phyloP scores from a whole-genome alignment of 2,888 invertebrate species.

The Pimpla rufipes region DNA sequence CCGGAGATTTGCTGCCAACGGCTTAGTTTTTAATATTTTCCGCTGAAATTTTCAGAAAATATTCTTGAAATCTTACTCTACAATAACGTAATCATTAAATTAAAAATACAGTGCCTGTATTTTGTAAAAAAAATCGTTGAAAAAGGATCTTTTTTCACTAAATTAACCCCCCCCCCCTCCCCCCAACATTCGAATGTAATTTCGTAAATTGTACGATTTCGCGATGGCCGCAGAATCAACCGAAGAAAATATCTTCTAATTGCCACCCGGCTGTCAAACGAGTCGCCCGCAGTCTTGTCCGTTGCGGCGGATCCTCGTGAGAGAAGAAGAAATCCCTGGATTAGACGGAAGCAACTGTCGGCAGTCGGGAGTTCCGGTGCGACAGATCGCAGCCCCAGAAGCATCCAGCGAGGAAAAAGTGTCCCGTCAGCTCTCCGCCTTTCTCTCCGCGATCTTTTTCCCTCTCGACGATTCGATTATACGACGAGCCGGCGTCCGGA shows the following conservation, averaged over 20 bases:
- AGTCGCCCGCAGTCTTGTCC: neutral
- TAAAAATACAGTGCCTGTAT: no score
- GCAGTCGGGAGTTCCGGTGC: slow-evolving; percentile 16
- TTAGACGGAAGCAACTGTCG: slow-evolving; percentile 26
- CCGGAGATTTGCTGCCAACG: no score
- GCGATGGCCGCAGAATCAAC: neutral
- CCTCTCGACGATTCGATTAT: slow-evolving; percentile 46
- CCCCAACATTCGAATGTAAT: no score
- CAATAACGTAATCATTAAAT: no score
- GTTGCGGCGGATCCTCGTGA: slow-evolving; percentile 5
- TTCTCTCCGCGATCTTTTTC: neutral
- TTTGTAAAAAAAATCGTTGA: neutral
- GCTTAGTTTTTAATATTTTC: no score
- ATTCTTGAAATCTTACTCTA: no score
- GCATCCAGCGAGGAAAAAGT: slow-evolving; percentile 22
- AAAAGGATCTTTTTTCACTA: neutral
- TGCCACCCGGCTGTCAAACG: neutral
- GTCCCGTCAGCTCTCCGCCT: neutral
- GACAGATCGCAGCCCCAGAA: neutral
- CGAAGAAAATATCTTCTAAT: slow-evolving; percentile 17
- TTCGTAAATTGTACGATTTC: neutral
- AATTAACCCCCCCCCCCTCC: neutral
- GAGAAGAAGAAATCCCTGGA: slow-evolving; percentile 15
- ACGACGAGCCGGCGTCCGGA: slow-evolving; percentile 5
- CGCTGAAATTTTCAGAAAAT: no score